A percentile compares a stretch with the other conserved stretches of the same genome.
Conservation (phyloP, 2,113 vertebrate species). For the Dasyurus viverrinus region DNA sequence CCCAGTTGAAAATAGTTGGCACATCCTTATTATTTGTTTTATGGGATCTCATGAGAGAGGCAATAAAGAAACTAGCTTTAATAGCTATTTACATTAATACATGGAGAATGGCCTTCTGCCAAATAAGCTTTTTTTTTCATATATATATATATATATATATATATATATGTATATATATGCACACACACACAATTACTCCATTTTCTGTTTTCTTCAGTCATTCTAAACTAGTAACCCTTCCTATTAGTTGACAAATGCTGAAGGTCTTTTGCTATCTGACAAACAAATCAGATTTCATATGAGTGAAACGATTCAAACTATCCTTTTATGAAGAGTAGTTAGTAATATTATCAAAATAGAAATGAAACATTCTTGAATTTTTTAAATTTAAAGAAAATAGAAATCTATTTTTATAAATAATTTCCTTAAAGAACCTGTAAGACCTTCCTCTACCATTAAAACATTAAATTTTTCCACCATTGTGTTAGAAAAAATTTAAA, state of each 20-base stretch:
- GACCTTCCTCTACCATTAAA: neutral
- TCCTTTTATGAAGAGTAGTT: constrained; percentile 50
- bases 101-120: constrained; percentile 63
- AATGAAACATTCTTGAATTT: constrained; percentile 41
- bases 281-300: constrained; percentile 70
- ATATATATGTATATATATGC: too few relatives aligned
- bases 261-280: constrained; percentile 72
- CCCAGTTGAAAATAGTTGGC: constrained; percentile 56
- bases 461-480: neutral
- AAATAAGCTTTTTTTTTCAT: constrained; percentile 66
- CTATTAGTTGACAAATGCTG: constrained; percentile 51
- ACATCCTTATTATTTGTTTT: constrained; percentile 65
- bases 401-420: constrained; percentile 40
- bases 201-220: constrained; percentile 63
- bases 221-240: constrained; percentile 70
- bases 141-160: constrained; percentile 65
- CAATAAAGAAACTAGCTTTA: constrained; percentile 69
- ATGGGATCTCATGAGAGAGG: constrained; percentile 59
- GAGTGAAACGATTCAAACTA: constrained; percentile 60
- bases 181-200: constrained; percentile 66
- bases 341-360: constrained; percentile 39
- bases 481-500: neutral
- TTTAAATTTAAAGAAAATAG: constrained; percentile 45
- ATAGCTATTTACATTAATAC: constrained; percentile 75
- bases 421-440: neutral